Evolutionary conservation across 2,888 invertebrate species (phyloP).

Genomic region (Spicauda simplicius): DNA sequence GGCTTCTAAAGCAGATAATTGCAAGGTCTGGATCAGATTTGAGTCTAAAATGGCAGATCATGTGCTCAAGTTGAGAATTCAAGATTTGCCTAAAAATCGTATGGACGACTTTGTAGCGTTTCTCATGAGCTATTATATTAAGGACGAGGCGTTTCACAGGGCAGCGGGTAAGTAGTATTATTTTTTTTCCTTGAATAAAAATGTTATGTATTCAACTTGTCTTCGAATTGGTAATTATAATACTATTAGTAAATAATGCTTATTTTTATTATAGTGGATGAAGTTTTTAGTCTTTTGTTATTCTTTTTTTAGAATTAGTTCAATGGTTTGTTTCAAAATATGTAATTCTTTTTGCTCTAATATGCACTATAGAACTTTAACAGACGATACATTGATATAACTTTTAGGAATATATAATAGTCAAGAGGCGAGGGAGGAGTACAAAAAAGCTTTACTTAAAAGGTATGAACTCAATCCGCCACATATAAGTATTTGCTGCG

Average conservation of each 20-base stretch:
- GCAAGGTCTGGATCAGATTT: constrained; percentile 42
- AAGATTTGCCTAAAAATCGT: constrained; percentile 38
- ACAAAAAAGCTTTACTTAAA: constrained; percentile 34
- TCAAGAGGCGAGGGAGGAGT: constrained; percentile 50
- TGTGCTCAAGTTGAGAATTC: constrained; percentile 41
- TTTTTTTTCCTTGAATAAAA: too few species aligned
- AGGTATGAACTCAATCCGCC: constrained; percentile 37
- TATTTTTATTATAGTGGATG: too few species aligned
- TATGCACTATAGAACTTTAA: too few species aligned
- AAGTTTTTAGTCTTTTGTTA: too few species aligned
- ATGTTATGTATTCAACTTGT: too few species aligned
- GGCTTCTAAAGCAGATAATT: background rate
- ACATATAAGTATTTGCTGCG: constrained; percentile 51
- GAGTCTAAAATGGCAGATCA: constrained; percentile 39
- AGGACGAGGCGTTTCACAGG: constrained; percentile 41
- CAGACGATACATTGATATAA: background rate
- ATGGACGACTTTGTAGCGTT: constrained; percentile 38
- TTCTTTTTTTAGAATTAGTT: too few species aligned
- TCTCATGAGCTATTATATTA: constrained; percentile 34
- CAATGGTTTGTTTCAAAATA: too few species aligned
- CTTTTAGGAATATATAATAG: constrained; percentile 49
- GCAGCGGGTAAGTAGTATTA: constrained; percentile 38
- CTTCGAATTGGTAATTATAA: too few species aligned
- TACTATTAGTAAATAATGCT: too few species aligned
- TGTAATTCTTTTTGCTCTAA: too few species aligned